Base-by-base conservation (phyloP, 37 sponge, comb jelly and placozoan genomes). In the Halisarca cf. caerulea region DNA sequence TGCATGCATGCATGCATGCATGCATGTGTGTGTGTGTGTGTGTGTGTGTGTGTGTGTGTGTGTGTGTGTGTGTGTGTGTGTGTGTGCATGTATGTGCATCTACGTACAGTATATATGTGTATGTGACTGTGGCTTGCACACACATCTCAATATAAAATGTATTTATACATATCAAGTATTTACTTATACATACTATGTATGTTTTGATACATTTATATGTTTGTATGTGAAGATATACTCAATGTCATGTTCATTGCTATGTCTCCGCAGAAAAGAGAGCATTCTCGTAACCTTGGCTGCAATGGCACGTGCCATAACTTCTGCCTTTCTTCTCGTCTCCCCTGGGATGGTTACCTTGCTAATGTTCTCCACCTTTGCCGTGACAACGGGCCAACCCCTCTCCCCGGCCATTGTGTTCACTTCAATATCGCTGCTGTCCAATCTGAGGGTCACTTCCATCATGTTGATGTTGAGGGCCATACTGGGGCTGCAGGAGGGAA, bases 361-460 rank as follows among this genome's bases (percentile, higher is more conserved):
- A 61, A 58, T 87, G 54, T 74, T 94, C 66, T 68, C 90, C 20
- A 83, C 80, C 0, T 81, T 88, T 66, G 59, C 42, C 2, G 40
- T 30, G 3, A 70, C 83, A 25, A 91, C 35, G 66, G 30, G 88
- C 60, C 27, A 74, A 43, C 21, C 57, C 21, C 89, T 89, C 37
- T 82, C 89, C 36, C 58, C 92, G 24, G 47, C 54, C 18, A 83
- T 73, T 17, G 90, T 87, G 23, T 93, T 93, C 86, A 80, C 88
- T 23, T 75, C 81, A 39, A 68, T 90, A 54, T 86, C 87, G 3
- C 45, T 86, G 35, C 58, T 88, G 47, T 59, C 79, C 8, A 38
- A 40, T 2, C 77, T 89, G 37, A 68, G 92, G 0, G 30, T 86
- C 2, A 84, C 73, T 37, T 77, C 89, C 42, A 38, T 86, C 20